Percentiles rank a stretch among this genome's conserved stretches.
Evolutionary conservation across 2,797 vertebrate genomes (phyloP).

Genomic region (Lophius americanus): DNA sequence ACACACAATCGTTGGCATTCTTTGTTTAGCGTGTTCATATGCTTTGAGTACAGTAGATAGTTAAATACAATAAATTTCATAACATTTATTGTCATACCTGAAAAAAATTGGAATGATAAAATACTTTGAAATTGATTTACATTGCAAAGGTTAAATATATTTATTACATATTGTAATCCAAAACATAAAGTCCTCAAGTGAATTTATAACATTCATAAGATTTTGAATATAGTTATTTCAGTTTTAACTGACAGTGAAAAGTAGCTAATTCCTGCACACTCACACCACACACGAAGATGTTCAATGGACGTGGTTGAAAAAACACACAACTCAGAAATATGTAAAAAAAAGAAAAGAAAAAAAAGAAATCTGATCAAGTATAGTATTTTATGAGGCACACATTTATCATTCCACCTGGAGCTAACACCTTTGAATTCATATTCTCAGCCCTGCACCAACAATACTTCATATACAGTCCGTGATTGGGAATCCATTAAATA

Average conservation of each 20-base stretch:
- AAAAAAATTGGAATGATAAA: constrained; percentile 54
- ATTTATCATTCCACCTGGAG: constrained; percentile 32
- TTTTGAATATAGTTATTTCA: constrained; percentile 59
- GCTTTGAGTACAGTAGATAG: constrained; percentile 77
- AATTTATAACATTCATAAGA: constrained; percentile 68
- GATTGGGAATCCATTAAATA: constrained; percentile 72
- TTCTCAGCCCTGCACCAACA: constrained; percentile 41
- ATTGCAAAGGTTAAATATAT: constrained; percentile 66
- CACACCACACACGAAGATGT: constrained; percentile 53
- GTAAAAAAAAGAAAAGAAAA: constrained; percentile 10
- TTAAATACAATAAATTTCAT: constrained; percentile 60
- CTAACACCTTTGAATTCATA: constrained; percentile 34
- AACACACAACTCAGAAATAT: constrained; percentile 46
- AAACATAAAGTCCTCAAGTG: constrained; percentile 49
- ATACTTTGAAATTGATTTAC: constrained; percentile 55
- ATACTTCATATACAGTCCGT: constrained; percentile 50
- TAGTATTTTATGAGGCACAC: constrained; percentile 45
- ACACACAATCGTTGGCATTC: constrained; percentile 24
- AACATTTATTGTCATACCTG: constrained; percentile 61
- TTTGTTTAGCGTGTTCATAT: constrained; percentile 57
- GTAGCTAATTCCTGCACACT: constrained; percentile 46
- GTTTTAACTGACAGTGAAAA: constrained; percentile 55
- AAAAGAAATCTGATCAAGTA: constrained; percentile 59
- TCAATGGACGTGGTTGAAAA: constrained; percentile 63
- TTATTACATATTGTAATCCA: constrained; percentile 54